Evolutionary conservation across 1,140 invertebrate genomes (phyloP), one percentile per base, ranked within the genome.

Genomic region (Metaphire vulgaris): DNA sequence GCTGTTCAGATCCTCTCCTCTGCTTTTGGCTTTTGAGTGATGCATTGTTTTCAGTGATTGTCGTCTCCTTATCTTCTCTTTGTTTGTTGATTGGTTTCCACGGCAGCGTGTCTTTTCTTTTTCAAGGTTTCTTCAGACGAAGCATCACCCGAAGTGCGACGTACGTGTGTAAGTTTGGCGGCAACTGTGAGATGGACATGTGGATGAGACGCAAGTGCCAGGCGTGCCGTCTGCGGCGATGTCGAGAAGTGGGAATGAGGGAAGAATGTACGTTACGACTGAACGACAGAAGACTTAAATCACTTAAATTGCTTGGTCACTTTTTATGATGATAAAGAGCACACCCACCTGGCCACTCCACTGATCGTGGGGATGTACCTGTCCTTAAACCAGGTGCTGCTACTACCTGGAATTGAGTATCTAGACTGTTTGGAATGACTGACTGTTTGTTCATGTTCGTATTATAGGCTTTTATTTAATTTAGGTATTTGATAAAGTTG

Each of bases 191-290:
- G 86, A 98, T 99, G 89, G 97, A 99, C 87, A 99, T 99, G 97
- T 99, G 98, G 87, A 99, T 99, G 97, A 87, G 97, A 82, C 90
- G 96, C 82, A 99, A 98, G 89, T 99, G 97, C 87, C 97, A 98
- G 87, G 94, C 97, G 83, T 99, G 97, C 88, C 89, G 97, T 80
- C 89, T 99, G 81, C 96, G 97, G 87, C 97, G 99, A 87, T 99
- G 97, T 88, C 89, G 97, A 76, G 92, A 91, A 80, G 95, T 98
- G 72, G 97, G 97, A 81, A 99, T 99, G 97, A 91, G 96, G 87
- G 94, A 96, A 32, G 97, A 99, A 89, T 98, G 96, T 91, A 88
- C 89, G 89, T 85, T 29, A 21, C 21, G 41, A 56, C 6, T 56
- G 6, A 21, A 6, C 21, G 41, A 56, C 21, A 56, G 6, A 56